A percentile compares a stretch with the other conserved stretches of the same genome.
phyloP scores from a whole-genome alignment of 2,113 vertebrate species.

The Channa argus region DNA sequence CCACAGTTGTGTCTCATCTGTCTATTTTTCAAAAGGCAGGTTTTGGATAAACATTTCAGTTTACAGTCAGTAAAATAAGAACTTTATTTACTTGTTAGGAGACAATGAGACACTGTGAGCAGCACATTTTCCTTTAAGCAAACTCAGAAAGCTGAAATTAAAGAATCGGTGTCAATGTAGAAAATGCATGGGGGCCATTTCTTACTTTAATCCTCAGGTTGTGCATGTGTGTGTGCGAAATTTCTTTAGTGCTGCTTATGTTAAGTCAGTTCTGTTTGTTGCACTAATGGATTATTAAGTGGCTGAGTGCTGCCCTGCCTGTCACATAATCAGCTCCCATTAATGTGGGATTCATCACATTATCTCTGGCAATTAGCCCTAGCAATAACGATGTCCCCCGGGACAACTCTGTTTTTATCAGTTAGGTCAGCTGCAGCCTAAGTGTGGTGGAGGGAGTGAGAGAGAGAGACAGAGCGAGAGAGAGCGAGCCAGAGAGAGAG shows the following conservation, averaged over 20 bases:
- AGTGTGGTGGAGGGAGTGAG: no score
- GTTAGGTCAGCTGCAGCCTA: background rate
- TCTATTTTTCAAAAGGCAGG: no score
- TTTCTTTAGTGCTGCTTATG: background rate
- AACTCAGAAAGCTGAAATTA: background rate
- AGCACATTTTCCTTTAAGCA: no score
- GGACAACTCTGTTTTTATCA: background rate
- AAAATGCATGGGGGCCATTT: background rate
- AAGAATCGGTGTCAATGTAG: background rate
- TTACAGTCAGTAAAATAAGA: no score
- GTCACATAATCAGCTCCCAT: slow-evolving; percentile 44
- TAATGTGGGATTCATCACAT: slow-evolving; percentile 39
- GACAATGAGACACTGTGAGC: no score
- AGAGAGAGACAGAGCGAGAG: no score
- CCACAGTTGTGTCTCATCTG: no score
- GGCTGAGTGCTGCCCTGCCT: slow-evolving; percentile 6
- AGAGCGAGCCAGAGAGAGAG: no score
- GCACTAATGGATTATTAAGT: slow-evolving; percentile 44
- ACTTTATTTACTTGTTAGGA: no score
- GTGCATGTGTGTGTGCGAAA: slow-evolving; percentile 4
- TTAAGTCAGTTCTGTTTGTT: slow-evolving; percentile 15
- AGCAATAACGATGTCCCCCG: slow-evolving; percentile 20
- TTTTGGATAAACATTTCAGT: no score
- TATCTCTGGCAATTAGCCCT: slow-evolving; percentile 28
- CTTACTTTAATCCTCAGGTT: background rate